These are phyloP conservation scores for Timandra comae DNA, from an alignment of 2,888 invertebrate genomes.

Conservation along the genomic window DNA sequence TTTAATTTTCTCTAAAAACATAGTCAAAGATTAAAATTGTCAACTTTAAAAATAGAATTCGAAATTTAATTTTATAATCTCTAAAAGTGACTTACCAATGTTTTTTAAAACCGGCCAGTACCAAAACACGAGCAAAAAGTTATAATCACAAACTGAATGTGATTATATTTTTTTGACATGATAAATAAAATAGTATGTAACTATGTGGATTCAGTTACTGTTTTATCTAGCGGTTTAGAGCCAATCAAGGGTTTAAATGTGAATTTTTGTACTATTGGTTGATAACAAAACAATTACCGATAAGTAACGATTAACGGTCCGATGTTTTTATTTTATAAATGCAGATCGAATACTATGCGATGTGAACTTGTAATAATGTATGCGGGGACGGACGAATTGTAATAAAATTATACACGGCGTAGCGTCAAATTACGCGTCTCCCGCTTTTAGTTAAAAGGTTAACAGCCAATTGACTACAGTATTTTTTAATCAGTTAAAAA, in stretches of 20 bases:
- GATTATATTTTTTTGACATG: conserved; percentile 26
- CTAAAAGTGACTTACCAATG: too few relatives aligned
- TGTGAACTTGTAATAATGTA: conserved; percentile 43
- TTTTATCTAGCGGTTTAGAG: conserved; percentile 60
- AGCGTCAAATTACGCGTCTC: conserved; percentile 76
- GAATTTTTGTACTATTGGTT: conserved; percentile 53
- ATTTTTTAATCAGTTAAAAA: conserved; percentile 77
- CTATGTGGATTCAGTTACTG: conserved; percentile 22
- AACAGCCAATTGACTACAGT: conserved; percentile 76
- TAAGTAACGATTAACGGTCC: conserved; percentile 55
- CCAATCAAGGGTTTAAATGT: conserved; percentile 70
- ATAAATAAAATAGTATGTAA: conserved; percentile 22
- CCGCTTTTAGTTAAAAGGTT: conserved; percentile 78
- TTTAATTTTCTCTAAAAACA: too few relatives aligned
- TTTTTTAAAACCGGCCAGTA: conserved; percentile 6
- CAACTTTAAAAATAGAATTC: too few relatives aligned
- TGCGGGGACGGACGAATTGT: conserved; percentile 61
- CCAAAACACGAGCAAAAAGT: conserved; percentile 7
- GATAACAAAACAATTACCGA: conserved; percentile 70
- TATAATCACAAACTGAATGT: conserved; percentile 16
- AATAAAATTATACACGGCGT: conserved; percentile 74
- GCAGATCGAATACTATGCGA: conserved; percentile 41
- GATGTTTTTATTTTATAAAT: conserved; percentile 28
- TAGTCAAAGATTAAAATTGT: too few relatives aligned
- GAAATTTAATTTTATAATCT: too few relatives aligned